These are phyloP conservation scores for Nettapus auritus DNA, from an alignment of 2,113 vertebrate species.

Conservation along the genomic window DNA sequence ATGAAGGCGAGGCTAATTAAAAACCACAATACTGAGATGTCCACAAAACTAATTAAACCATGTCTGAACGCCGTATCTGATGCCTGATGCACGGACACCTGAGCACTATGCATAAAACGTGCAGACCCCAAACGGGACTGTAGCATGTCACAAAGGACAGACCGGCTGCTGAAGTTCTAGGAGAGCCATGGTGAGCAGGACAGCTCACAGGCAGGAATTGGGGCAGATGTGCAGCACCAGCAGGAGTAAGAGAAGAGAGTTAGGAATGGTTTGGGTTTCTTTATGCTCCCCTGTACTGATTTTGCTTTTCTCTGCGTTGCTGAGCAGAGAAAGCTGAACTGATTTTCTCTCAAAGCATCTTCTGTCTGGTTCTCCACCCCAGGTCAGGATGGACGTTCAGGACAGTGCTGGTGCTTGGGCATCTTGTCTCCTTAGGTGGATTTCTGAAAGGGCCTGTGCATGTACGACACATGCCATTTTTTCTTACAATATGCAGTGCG, in stretches of 20 bases:
- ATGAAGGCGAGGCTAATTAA: neutral
- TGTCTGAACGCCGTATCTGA: rapidly evolving
- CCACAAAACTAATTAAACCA: neutral
- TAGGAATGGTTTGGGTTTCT: neutral
- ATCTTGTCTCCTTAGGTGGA: neutral
- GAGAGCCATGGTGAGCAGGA: neutral
- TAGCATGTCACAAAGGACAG: neutral
- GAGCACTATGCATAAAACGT: neutral
- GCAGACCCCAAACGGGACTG: rapidly evolving
- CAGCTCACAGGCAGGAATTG: neutral
- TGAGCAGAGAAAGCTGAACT: neutral
- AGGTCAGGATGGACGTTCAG: neutral
- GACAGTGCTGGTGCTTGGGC: too few species aligned
- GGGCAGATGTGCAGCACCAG: neutral
- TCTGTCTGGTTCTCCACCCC: neutral
- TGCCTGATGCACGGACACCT: too few species aligned
- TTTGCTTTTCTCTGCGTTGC: neutral
- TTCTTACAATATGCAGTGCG: neutral
- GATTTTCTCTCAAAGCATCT: neutral
- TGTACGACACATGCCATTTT: too few species aligned
- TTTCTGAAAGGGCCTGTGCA: neutral
- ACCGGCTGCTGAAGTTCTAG: rapidly evolving
- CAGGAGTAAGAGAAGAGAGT: neutral
- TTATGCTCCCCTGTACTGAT: neutral
- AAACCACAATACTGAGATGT: neutral